Percentiles rank a stretch among this genome's conserved stretches.
phyloP scores from a whole-genome alignment of 2,113 vertebrate genomes.

The Tetrax tetrax region DNA sequence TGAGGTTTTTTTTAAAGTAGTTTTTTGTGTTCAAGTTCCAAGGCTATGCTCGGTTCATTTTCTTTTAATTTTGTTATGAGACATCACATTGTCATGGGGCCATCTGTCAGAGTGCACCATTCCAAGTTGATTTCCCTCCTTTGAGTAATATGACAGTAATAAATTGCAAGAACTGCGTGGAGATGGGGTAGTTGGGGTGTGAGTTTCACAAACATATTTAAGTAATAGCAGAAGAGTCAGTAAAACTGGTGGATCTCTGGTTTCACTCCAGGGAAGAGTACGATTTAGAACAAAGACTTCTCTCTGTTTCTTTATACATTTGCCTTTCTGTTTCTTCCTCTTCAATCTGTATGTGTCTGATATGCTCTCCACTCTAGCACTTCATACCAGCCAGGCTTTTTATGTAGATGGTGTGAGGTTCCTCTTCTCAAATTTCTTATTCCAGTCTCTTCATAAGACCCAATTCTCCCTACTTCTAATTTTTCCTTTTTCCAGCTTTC shows the following conservation, averaged over 20 bases:
- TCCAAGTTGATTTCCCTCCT: background rate
- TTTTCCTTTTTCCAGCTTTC: background rate
- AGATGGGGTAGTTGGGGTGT: background rate
- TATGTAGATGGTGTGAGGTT: background rate
- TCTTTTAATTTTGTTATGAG: background rate
- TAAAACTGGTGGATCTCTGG: background rate
- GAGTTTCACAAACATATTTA: background rate
- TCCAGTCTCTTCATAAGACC: background rate
- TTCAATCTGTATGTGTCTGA: background rate
- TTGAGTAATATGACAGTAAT: background rate
- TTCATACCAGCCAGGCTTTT: background rate
- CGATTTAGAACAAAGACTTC: background rate
- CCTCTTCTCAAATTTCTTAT: background rate
- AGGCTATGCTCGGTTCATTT: background rate
- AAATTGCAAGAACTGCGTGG: background rate
- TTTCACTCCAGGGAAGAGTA: background rate
- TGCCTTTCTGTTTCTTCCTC: background rate
- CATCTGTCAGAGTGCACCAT: background rate
- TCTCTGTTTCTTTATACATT: background rate
- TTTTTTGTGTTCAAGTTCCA: slow-evolving; percentile 15
- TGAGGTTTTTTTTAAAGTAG: background rate
- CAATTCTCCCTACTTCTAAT: background rate
- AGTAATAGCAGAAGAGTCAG: background rate
- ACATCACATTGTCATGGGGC: background rate
- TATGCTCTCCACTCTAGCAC: background rate